phyloP scores from a whole-genome alignment of 2,113 vertebrate species.

The Leucopsar rothschildi region DNA sequence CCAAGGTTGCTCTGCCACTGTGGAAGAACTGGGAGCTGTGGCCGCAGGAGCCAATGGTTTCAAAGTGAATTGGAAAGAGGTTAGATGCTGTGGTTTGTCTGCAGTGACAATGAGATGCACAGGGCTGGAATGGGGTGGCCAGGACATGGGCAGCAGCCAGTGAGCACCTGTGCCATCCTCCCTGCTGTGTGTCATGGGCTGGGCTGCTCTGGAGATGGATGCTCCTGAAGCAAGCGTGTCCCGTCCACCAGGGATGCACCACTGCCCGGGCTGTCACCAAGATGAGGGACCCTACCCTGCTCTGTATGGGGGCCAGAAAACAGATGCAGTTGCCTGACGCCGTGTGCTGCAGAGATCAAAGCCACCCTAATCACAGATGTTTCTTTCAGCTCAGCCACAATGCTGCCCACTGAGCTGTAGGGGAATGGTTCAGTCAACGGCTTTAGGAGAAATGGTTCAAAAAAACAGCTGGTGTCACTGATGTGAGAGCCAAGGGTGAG shows the following conservation, averaged over 20 bases:
- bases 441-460: conserved; percentile 52
- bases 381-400: not conserved
- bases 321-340: accelerated
- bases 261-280: not conserved
- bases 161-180: not conserved
- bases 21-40: not conserved
- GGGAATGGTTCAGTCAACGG: conserved; percentile 31
- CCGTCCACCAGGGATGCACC: not conserved
- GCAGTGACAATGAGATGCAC: not conserved
- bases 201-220: not conserved
- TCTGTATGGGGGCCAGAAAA: not conserved
- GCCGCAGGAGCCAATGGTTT: not conserved
- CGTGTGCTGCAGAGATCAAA: not conserved
- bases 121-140: accelerated
- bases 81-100: not conserved
- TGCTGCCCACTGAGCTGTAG: conserved; percentile 28
- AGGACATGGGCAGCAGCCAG: not conserved
- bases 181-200: not conserved
- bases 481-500: not conserved
- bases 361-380: not conserved
- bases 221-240: accelerated
- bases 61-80: not conserved
- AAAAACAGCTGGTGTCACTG: conserved; percentile 1
- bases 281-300: not conserved
- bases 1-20: not conserved